Evolutionary conservation across 2,797 vertebrate genomes (phyloP).

Genomic region (Balearica regulorum): DNA sequence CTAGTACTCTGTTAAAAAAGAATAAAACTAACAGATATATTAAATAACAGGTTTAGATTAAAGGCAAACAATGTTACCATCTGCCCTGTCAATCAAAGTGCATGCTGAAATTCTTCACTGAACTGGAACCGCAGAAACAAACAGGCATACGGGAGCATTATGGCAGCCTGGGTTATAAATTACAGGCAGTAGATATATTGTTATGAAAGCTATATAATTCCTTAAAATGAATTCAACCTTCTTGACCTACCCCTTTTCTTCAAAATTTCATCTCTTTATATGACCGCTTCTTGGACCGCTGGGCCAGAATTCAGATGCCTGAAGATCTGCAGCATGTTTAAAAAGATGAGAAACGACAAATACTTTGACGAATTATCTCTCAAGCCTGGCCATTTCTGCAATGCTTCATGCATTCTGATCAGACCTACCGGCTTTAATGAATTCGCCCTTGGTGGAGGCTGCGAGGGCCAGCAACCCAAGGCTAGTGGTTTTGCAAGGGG

Average conservation of each 20-base stretch:
- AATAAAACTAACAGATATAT: slow-evolving; percentile 23
- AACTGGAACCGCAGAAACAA: background rate
- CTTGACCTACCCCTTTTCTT: slow-evolving; percentile 26
- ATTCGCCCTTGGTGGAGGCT: background rate
- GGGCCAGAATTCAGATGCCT: background rate
- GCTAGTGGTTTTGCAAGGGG: background rate
- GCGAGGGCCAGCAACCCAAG: background rate
- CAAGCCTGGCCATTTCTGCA: background rate
- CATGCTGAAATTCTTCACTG: slow-evolving; percentile 23
- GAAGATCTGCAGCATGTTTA: slow-evolving; percentile 12
- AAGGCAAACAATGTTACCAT: background rate
- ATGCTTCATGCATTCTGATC: slow-evolving; percentile 17
- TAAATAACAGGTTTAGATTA: slow-evolving; percentile 24
- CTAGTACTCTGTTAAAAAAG: slow-evolving; percentile 1
- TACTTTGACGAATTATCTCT: slow-evolving; percentile 29
- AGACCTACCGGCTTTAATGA: background rate
- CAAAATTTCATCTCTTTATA: slow-evolving; percentile 33
- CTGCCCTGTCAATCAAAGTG: slow-evolving; percentile 21
- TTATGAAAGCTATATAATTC: slow-evolving; percentile 29
- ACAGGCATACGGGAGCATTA: slow-evolving; percentile 9
- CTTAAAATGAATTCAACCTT: slow-evolving; percentile 46
- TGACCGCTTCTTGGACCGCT: background rate
- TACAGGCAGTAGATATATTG: slow-evolving; percentile 23
- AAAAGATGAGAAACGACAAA: slow-evolving; percentile 39
- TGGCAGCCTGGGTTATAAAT: background rate